Evolutionary conservation across 2,888 invertebrate genomes (phyloP), one percentile per base, ranked within the genome.

Genomic region (Synanthedon formicaeformis): DNA sequence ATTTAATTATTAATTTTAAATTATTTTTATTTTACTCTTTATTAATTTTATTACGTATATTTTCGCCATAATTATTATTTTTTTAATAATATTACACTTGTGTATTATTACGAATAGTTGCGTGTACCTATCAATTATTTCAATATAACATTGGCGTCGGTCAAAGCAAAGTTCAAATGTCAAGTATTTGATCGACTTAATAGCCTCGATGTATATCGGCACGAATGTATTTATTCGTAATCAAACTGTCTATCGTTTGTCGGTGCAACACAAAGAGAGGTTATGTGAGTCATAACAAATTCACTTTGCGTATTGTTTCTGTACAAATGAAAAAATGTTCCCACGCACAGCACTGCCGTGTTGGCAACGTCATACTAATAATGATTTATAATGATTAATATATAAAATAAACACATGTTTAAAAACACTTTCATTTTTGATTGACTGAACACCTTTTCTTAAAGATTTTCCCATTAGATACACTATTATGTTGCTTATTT

Each of bases 101-200:
- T 45, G 45, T 45, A 14, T 13, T 10, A 13, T 13, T 2, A 45
- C 13, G 4, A 13, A 13, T 45, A 45, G 14, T 13, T 45, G 10
- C 4, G 14, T 45, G 12, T 45, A 45, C 1, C 12, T 45, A 45
- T 45, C n/a, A 55, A 51, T 52, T 16, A 48, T 16, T 51, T 48
- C 34, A 54, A 23, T 45, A 12, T 51, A 51, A 45, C 45, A 14
- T 45, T 45, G 14, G 45, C 23, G 49, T 16, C 56, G 54, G 56
- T 54, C 54, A 53, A 53, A 54, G 48, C 52, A 56, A 56, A 56
- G 56, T 56, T 56, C 56, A 56, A 51, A 54, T 45, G 56, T 56
- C 56, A 54, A 54, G 51, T 53, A 50, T 45, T 54, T 50, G 50
- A 51, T 56, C 54, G 54, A 56, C 41, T 56, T 54, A 52, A 52